phyloP scores from a whole-genome alignment of 2,797 vertebrate species.

The Oryzias sinensis region DNA sequence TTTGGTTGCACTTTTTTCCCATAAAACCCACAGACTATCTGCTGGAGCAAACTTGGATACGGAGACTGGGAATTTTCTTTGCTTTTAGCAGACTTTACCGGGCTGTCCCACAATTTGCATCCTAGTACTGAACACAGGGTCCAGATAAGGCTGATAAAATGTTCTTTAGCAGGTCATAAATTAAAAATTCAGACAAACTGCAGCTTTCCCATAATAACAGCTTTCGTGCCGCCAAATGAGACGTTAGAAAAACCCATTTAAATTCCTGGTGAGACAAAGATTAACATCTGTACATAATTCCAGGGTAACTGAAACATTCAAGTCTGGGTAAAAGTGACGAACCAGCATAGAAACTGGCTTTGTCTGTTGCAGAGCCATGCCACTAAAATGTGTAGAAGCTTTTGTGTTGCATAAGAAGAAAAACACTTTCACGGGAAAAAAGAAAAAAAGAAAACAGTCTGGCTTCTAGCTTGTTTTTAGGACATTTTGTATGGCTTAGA shows the following conservation, averaged over 20 bases:
- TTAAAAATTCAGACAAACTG: background rate
- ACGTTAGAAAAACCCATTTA: background rate
- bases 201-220: background rate
- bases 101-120: background rate
- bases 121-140: background rate
- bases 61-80: background rate
- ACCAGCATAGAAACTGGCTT: background rate
- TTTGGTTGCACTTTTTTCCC: background rate
- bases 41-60: background rate
- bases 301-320: background rate
- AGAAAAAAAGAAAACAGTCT: background rate
- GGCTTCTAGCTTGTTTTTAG: conserved; percentile 31
- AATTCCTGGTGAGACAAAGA: background rate
- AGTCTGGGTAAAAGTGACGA: conserved; percentile 4
- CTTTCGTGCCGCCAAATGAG: background rate
- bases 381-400: background rate
- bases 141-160: background rate
- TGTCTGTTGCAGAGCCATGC: background rate
- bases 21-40: background rate
- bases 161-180: background rate
- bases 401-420: conserved; percentile 6
- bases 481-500: conserved; percentile 15
- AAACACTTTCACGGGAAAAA: conserved; percentile 2
- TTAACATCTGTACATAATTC: background rate
- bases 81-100: background rate